These are phyloP conservation scores for Empis stercorea DNA, from an alignment of 2,888 invertebrate species.

Conservation along the genomic window DNA sequence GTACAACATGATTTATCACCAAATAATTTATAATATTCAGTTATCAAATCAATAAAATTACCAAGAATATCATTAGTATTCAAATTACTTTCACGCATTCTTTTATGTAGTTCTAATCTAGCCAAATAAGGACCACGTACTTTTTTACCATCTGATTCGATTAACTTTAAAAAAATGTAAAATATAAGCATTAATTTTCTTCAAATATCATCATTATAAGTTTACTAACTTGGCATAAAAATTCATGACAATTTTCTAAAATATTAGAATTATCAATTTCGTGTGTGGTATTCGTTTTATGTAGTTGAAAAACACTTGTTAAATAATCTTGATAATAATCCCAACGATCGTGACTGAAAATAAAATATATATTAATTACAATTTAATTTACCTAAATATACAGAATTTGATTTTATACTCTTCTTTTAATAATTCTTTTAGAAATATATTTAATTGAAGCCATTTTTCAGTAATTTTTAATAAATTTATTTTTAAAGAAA, in stretches of 20 bases:
- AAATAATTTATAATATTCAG: conserved; percentile 65
- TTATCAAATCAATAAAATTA: conserved; percentile 53
- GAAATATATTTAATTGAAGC: conserved; percentile 57
- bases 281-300: conserved; percentile 22
- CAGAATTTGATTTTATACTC: conserved; percentile 42
- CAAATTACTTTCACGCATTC: conserved; percentile 41
- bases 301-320: conserved; percentile 52
- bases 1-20: conserved; percentile 80
- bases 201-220: no score
- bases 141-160: conserved; percentile 40
- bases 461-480: conserved; percentile 60
- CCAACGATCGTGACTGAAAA: conserved; percentile 52
- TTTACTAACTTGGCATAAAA: conserved; percentile 25
- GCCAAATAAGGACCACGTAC: conserved; percentile 76
- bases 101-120: conserved; percentile 59
- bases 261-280: conserved; percentile 16
- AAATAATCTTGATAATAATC: conserved; percentile 62
- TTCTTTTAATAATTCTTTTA: conserved; percentile 58
- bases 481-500: conserved; percentile 60
- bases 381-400: no score
- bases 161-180: conserved; percentile 33
- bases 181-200: no score
- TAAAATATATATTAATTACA: background rate
- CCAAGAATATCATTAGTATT: conserved; percentile 45
- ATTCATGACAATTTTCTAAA: conserved; percentile 28